Percentiles rank a stretch among this genome's conserved stretches.
phyloP scores from a whole-genome alignment of 2,888 invertebrate species.

The Drosophila lacicola region DNA sequence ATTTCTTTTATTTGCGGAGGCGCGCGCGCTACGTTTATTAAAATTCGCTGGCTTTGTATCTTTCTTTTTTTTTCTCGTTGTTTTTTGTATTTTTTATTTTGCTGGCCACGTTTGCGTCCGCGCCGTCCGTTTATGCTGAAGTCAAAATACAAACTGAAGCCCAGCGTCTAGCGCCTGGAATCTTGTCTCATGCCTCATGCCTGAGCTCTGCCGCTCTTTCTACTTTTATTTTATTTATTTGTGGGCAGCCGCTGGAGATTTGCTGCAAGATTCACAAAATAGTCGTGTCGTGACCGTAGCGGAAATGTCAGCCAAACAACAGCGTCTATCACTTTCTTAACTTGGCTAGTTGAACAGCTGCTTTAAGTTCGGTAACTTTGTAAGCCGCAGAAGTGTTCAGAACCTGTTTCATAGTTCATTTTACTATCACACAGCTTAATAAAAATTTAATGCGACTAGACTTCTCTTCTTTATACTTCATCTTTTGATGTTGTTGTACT shows the following conservation, averaged over 20 bases:
- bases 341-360: conserved; percentile 39
- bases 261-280: conserved; percentile 59
- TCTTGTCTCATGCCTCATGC: conserved; percentile 26
- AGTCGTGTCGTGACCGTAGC: conserved; percentile 56
- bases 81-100: conserved; percentile 18
- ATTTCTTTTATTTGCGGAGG: conserved; percentile 47
- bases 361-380: conserved; percentile 18
- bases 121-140: conserved; percentile 63
- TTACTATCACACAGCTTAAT: conserved; percentile 14
- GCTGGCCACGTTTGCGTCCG: conserved; percentile 15
- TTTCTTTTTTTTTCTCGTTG: conserved; percentile 16
- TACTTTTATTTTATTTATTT: conserved; percentile 47
- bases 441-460: background rate
- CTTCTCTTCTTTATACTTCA: background rate
- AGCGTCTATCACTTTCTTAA: conserved; percentile 62
- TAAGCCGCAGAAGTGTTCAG: conserved; percentile 35
- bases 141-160: conserved; percentile 68
- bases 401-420: conserved; percentile 46
- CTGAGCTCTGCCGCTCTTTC: conserved; percentile 45
- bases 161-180: conserved; percentile 29
- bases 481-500: background rate
- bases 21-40: conserved; percentile 47
- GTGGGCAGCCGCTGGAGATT: conserved; percentile 31
- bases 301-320: conserved; percentile 43
- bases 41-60: conserved; percentile 31